Evolutionary conservation across 2,113 vertebrate species (phyloP), one percentile per base, ranked within the genome.

Genomic region (Hydrochoerus hydrochaeris): DNA sequence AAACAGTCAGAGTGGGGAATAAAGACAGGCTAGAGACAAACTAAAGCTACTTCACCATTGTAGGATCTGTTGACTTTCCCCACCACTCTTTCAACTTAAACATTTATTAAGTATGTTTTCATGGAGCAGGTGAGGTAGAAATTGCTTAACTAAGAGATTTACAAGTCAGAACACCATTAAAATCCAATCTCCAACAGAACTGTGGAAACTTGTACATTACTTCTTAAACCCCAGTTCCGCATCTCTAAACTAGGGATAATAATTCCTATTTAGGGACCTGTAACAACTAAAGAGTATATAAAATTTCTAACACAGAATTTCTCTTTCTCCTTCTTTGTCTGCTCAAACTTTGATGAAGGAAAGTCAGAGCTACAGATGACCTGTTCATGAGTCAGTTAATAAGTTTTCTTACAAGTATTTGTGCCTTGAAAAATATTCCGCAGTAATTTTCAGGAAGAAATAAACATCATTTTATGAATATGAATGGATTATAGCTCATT

Each of bases 401-500:
- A 32, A 91, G 35, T 58, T 88, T 92, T 62, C 44, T 89, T 71
- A 87, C 7, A 85, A 88, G 26, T 58, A 54, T 78, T 75, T 63
- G 24, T 82, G 9, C 67, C 38, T 83, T 92, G 65, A 62, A 69
- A 63, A 41, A 88, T 85, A 82, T 52, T 88, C 54, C 86, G 32
- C 58, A 80, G 57, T 77, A 54, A 96, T 89, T 95, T 96, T 24
- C 81, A 77, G 41, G 41, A 30, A 86, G 24, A 95, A 96, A 86
- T 84, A 94, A 95, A 83, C 8, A 95, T 80, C n/a, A 83, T 14
- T 80, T 38, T 84, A 69, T 86, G 52, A 94, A 75, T 69, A 89
- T 75, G n/a, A 87, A 83, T 30, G 62, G 46, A 87, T 60, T 94
- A 52, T 63, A 62, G 57, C 16, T 92, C 78, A 82, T 67, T 54